These are phyloP conservation scores for Enteromius anoplus DNA, from an alignment of 2,797 vertebrate genomes.

Conservation along the genomic window DNA sequence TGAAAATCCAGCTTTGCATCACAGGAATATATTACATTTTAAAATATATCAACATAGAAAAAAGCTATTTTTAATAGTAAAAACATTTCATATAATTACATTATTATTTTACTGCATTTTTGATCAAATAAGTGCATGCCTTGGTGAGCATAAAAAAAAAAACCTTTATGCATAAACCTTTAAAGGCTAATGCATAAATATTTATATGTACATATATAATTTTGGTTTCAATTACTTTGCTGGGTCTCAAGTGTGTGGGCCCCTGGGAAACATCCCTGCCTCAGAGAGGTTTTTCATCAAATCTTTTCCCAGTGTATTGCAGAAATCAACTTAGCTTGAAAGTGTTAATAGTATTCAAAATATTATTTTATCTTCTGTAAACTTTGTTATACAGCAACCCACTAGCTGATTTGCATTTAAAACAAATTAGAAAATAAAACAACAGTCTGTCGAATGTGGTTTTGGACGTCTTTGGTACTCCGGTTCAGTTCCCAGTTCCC, in stretches of 20 bases:
- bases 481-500: conserved; percentile 37
- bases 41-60: not conserved
- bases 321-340: not conserved
- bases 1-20: not conserved
- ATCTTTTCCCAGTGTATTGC: too few species aligned
- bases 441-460: conserved; percentile 17
- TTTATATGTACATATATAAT: not conserved
- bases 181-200: not conserved
- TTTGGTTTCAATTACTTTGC: not conserved
- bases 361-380: not conserved
- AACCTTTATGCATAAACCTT: too few species aligned
- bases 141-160: too few species aligned
- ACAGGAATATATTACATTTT: not conserved
- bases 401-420: not conserved
- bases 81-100: not conserved
- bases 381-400: not conserved
- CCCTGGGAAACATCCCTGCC: not conserved
- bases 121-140: not conserved
- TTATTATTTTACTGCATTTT: not conserved
- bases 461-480: conserved; percentile 14
- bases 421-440: conserved; percentile 23
- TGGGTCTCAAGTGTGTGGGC: not conserved
- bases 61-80: not conserved
- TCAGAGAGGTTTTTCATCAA: not conserved
- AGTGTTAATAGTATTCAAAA: not conserved